These are phyloP conservation scores for Cossypha niveicapilla DNA, from an alignment of 2,797 vertebrate species.

Conservation along the genomic window DNA sequence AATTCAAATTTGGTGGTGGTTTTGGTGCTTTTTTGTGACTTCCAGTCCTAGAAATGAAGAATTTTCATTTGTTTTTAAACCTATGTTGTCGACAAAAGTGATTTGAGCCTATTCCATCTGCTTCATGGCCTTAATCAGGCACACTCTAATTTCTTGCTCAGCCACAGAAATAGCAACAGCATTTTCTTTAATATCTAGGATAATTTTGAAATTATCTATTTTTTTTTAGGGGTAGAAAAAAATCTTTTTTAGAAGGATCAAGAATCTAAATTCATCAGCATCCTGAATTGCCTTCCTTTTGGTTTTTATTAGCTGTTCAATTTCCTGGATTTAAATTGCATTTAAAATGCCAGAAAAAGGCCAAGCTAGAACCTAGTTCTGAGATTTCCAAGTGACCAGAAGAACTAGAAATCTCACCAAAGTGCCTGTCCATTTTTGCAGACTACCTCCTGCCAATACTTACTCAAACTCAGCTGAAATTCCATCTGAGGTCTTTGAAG, in stretches of 20 bases:
- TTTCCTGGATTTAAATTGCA: background rate
- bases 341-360: background rate
- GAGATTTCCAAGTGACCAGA: background rate
- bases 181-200: background rate
- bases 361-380: background rate
- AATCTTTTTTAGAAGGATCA: background rate
- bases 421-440: background rate
- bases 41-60: background rate
- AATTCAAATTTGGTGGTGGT: background rate
- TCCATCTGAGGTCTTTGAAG: background rate
- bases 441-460: background rate
- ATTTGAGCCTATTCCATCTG: background rate
- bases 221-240: background rate
- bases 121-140: background rate
- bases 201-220: background rate
- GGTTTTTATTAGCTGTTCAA: background rate
- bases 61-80: background rate
- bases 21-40: background rate
- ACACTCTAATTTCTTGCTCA: background rate
- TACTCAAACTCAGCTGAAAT: conserved; percentile 11
- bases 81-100: background rate
- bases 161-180: background rate
- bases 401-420: background rate
- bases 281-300: background rate
- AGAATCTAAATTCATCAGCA: background rate